A percentile compares a stretch with the other conserved stretches of the same genome.
Evolutionary conservation across 1,140 invertebrate genomes (phyloP).

Genomic region (Trichoplusia ni): DNA sequence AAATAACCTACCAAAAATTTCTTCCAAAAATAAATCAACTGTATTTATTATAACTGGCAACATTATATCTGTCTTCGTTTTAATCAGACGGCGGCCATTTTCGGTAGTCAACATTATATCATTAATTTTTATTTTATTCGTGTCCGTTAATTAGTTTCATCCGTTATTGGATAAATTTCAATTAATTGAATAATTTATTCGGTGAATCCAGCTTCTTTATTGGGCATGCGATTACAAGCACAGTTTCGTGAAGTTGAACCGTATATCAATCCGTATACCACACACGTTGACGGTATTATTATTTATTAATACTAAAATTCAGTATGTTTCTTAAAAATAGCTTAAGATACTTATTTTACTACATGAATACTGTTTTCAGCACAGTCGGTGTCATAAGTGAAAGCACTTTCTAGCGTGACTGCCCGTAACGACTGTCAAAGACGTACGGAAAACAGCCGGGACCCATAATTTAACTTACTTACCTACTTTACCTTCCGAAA

Average conservation of each 20-base stretch:
- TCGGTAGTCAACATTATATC: constrained; percentile 23
- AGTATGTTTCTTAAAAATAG: too few species aligned
- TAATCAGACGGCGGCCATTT: constrained; percentile 29
- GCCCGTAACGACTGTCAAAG: too few species aligned
- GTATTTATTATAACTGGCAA: constrained; percentile 26
- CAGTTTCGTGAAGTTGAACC: not conserved
- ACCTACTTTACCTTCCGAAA: too few species aligned
- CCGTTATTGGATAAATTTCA: constrained; percentile 17
- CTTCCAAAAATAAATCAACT: constrained; percentile 18
- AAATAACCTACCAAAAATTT: not conserved
- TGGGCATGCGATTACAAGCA: not conserved
- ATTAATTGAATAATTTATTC: constrained; percentile 23
- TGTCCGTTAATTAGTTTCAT: constrained; percentile 6
- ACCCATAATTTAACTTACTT: too few species aligned
- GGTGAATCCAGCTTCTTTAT: not conserved
- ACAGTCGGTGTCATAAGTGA: too few species aligned
- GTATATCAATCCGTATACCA: not conserved
- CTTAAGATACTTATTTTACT: too few species aligned
- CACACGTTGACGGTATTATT: constrained; percentile 1
- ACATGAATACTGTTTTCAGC: too few species aligned
- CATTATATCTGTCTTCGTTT: constrained; percentile 30
- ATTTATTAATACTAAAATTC: too few species aligned
- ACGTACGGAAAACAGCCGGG: too few species aligned
- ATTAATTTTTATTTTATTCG: constrained; percentile 14
- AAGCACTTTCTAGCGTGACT: too few species aligned